A percentile compares a stretch with the other conserved stretches of the same genome.
Evolutionary conservation across 2,888 invertebrate species (phyloP).

Genomic region (Argyresthia albistria): DNA sequence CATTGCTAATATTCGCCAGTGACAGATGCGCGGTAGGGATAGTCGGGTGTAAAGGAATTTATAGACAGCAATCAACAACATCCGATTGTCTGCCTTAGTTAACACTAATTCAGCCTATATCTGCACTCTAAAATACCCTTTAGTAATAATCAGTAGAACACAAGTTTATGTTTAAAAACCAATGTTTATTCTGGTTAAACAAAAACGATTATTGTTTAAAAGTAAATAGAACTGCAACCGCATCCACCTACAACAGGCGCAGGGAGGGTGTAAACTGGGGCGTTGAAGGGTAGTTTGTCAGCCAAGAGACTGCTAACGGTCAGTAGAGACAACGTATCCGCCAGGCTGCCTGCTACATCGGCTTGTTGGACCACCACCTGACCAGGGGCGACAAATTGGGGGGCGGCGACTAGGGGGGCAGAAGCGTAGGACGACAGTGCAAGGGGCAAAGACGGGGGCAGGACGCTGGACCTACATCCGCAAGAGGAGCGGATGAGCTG

Average conservation of each 20-base stretch:
- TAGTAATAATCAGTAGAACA: too few species aligned
- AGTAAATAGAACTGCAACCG: constrained; percentile 3
- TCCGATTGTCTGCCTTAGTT: too few species aligned
- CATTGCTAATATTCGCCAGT: too few species aligned
- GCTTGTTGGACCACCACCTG: constrained; percentile 17
- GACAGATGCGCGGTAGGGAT: too few species aligned
- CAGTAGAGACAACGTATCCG: constrained; percentile 47
- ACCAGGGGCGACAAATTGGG: constrained; percentile 9
- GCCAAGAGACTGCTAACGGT: constrained; percentile 46
- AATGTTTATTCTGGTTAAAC: too few species aligned
- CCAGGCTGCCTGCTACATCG: constrained; percentile 37
- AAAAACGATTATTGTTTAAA: too few species aligned
- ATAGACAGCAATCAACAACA: too few species aligned
- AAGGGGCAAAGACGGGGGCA: not conserved
- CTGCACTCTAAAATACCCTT: too few species aligned
- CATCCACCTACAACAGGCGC: constrained; percentile 6
- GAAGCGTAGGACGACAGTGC: not conserved
- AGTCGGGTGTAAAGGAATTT: too few species aligned
- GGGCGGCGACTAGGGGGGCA: constrained; percentile 3
- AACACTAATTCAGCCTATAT: too few species aligned
- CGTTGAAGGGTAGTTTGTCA: constrained; percentile 33
- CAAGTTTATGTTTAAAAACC: too few species aligned
- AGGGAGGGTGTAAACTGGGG: constrained; percentile 17
- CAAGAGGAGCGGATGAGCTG: not conserved
- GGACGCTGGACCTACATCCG: constrained; percentile 6